Evolutionary conservation across 2,797 vertebrate species (phyloP).

Genomic region (Liparis tanakae): DNA sequence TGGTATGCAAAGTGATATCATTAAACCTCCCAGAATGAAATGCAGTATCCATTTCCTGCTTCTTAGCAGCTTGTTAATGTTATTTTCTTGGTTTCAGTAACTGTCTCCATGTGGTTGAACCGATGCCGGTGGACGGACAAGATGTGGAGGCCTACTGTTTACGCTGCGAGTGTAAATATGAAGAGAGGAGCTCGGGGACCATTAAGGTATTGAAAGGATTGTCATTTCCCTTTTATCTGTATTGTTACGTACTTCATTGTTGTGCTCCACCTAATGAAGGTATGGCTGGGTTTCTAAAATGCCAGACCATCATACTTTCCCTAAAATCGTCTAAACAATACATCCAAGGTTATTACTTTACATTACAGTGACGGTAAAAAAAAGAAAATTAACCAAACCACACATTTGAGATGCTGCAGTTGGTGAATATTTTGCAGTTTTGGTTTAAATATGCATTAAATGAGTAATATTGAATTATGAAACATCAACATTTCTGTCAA

Average conservation of each 20-base stretch:
- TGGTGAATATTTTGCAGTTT: neutral
- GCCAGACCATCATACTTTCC: neutral
- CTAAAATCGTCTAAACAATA: neutral
- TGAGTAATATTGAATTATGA: neutral
- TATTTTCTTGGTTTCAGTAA: conserved; percentile 80
- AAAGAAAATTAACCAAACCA: neutral
- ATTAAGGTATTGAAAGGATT: conserved; percentile 86
- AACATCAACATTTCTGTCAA: neutral
- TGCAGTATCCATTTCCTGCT: neutral
- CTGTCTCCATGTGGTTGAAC: conserved; percentile 95
- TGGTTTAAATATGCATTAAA: neutral
- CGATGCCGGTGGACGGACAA: conserved; percentile 94
- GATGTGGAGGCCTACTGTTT: conserved; percentile 98
- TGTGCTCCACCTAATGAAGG: neutral
- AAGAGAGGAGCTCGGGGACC: conserved; percentile 96
- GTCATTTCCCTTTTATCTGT: neutral
- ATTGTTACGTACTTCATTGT: neutral
- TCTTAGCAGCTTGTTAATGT: neutral
- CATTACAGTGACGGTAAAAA: neutral
- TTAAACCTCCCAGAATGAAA: neutral
- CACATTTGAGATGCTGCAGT: neutral
- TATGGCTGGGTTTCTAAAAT: neutral
- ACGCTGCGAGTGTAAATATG: conserved; percentile 98
- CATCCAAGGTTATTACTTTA: neutral
- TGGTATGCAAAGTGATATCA: conserved; percentile 84